These are phyloP conservation scores for Misgurnus mizolepis DNA, from an alignment of 2,113 vertebrate species.

Conservation along the genomic window DNA sequence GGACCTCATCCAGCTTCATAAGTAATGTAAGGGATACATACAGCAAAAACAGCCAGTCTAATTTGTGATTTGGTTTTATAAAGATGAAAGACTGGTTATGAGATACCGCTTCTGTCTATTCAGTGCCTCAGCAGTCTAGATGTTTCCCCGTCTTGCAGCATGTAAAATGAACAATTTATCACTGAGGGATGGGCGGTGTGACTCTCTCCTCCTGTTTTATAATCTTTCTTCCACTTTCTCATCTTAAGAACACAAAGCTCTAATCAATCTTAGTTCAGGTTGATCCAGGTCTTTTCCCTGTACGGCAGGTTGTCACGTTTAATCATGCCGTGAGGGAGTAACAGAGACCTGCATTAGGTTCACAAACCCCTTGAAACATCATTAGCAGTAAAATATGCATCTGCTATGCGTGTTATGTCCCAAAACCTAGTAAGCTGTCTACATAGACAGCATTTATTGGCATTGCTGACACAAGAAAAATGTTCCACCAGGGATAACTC, in stretches of 20 bases:
- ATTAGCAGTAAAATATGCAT: not conserved
- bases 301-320: not conserved
- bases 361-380: not conserved
- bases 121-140: not conserved
- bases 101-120: not conserved
- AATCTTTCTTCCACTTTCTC: not conserved
- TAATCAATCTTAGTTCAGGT: constrained; percentile 5
- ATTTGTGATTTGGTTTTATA: not conserved
- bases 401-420: no score
- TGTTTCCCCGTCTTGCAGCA: not conserved
- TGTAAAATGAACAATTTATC: constrained; percentile 10
- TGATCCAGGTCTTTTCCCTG: constrained; percentile 11
- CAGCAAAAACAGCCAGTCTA: not conserved
- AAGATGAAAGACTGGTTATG: not conserved
- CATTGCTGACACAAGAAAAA: no score
- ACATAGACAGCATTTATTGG: no score
- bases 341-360: not conserved
- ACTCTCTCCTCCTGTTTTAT: not conserved
- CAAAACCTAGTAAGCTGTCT: no score
- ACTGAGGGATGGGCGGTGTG: not conserved
- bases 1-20: not conserved
- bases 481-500: no score
- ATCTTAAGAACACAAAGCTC: constrained; percentile 1
- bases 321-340: not conserved
- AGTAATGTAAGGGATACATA: not conserved